Percentiles rank a stretch among this genome's conserved stretches.
Conservation (phyloP, 2,888 invertebrate species). For the Mayetiola destructor region DNA sequence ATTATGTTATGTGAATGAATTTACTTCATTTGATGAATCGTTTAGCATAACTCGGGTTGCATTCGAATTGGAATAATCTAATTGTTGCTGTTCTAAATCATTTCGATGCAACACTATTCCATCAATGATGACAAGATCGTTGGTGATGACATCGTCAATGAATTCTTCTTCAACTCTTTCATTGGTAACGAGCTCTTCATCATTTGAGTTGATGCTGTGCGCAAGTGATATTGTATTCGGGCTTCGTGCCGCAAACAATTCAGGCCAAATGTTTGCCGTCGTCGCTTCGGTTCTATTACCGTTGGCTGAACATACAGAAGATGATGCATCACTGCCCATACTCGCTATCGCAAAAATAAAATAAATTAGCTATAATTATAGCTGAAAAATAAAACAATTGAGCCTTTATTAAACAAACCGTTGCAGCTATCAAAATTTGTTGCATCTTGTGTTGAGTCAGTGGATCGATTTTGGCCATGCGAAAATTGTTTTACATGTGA, state of each 20-base stretch:
- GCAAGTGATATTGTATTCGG: not conserved
- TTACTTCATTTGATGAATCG: conserved; percentile 14
- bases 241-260: not conserved
- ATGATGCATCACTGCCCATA: not conserved
- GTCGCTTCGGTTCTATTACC: not conserved
- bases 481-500: not conserved
- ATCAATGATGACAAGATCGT: conserved; percentile 3
- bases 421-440: conserved; percentile 4
- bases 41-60: not conserved
- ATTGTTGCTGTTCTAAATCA: not conserved
- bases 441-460: too few species aligned
- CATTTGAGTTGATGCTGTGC: not conserved
- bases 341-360: not conserved
- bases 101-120: not conserved
- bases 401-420: not conserved
- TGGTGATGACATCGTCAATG: not conserved
- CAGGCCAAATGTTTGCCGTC: not conserved
- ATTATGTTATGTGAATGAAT: not conserved
- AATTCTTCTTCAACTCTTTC: not conserved
- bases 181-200: not conserved
- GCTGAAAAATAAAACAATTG: not conserved
- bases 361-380: not conserved
- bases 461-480: too few species aligned
- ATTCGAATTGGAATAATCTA: not conserved
- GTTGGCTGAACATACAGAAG: not conserved